Evolutionary conservation across 2,888 invertebrate genomes (phyloP).

Genomic region (Phengaris alcon): DNA sequence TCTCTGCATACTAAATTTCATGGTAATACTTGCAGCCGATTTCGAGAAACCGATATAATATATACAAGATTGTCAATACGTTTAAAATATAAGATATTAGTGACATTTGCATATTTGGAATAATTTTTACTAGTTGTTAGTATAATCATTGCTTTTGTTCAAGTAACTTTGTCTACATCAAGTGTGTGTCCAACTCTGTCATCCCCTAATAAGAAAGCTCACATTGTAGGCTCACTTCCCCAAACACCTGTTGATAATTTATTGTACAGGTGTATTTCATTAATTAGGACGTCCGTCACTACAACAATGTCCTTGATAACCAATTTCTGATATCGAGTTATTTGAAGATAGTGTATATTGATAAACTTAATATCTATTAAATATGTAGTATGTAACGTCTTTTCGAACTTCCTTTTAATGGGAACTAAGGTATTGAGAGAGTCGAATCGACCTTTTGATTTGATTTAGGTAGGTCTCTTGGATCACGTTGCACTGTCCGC

Average conservation of each 20-base stretch:
- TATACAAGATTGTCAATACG: no score
- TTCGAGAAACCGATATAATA: no score
- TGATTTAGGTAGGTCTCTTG: neutral
- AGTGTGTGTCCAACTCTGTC: neutral
- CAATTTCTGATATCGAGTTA: slow-evolving; percentile 6
- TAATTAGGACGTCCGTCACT: slow-evolving; percentile 2
- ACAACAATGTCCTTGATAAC: slow-evolving; percentile 3
- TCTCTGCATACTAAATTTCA: no score
- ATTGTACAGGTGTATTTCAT: slow-evolving; percentile 17
- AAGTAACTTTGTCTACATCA: neutral
- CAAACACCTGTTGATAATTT: slow-evolving; percentile 16
- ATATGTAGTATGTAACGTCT: neutral
- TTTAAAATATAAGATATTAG: neutral
- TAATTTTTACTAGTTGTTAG: neutral
- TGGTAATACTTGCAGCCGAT: no score
- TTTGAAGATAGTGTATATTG: slow-evolving; percentile 1
- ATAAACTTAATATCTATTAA: neutral
- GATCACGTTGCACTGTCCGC: neutral
- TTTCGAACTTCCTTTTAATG: neutral
- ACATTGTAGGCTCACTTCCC: neutral
- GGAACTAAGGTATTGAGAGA: neutral
- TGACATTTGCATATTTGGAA: neutral
- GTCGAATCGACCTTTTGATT: neutral
- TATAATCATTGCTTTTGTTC: neutral
- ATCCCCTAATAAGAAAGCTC: slow-evolving; percentile 14